Base-by-base conservation (phyloP, 2,113 vertebrate species). In the Oriolus oriolus region DNA sequence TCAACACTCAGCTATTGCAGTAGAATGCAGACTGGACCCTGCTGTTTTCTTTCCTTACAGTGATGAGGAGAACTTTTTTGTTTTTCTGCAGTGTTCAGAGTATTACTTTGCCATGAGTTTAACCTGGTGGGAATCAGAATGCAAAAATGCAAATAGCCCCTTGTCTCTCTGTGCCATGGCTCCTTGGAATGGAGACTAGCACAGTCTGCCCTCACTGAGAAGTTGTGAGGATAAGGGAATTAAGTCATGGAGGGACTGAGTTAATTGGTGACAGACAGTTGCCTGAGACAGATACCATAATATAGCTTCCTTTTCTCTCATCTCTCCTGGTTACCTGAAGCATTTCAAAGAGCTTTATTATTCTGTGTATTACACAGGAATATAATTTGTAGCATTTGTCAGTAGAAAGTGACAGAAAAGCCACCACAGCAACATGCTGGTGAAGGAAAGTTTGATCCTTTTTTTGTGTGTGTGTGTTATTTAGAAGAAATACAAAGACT, bases 331-430 rank as follows among this genome's bases (percentile, higher is more conserved):
- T 77, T 76, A 79, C 24, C 54, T 4, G 27, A 74, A 64, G 39
- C 33, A 37, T 70, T 83, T 54, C 59, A 53, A 84, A 93, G 27
- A 71, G 16, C 30, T 80, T 65, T 70, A 45, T 68, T 84, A 42
- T 60, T 54, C 63, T 93, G 9, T 49, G 6, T 69, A 22, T 74
- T 75, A 73, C n/a, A 53, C 49, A 68, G 60, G 66, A 76, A 73
- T 71, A 28, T 56, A 49, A 80, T 52, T 78, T 53, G 28, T 30
- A 42, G 52, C 53, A 44, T 76, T 92, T 94, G 79, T 92, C 81
- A 77, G 37, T 71, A 95, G 83, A 78, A 91, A 41, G 27, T 71
- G 76, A 76, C 84, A 84, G 71, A 92, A 94, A 65, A 90, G 47
- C 37, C 50, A 90, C 33, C 49, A 44, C 61, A 45, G 57, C 39